Percentiles rank a stretch among this genome's conserved stretches.
Conservation (phyloP, 2,797 vertebrate species). For the Cheirogaleus major region DNA sequence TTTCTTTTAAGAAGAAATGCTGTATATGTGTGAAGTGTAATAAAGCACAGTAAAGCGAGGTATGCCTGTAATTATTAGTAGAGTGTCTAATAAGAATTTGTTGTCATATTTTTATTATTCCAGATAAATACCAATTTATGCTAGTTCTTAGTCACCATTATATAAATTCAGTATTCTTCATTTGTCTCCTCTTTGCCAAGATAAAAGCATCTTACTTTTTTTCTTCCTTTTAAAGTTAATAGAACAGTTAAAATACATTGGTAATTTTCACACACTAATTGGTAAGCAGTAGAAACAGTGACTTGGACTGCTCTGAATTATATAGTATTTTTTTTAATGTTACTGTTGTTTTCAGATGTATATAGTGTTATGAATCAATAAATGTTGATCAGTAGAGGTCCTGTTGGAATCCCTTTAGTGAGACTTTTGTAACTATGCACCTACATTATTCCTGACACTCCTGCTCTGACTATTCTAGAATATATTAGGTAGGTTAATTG, state of each 20-base stretch:
- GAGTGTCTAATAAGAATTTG: conserved; percentile 31
- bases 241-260: conserved; percentile 47
- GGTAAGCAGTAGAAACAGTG: not conserved
- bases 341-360: conserved; percentile 11
- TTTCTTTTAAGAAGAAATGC: not conserved
- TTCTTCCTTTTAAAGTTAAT: conserved; percentile 57
- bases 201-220: conserved; percentile 18
- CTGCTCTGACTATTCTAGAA: not conserved
- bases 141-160: conserved; percentile 24
- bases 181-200: conserved; percentile 45
- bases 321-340: conserved; percentile 21
- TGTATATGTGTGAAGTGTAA: not conserved
- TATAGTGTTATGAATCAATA: not conserved
- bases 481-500: not conserved
- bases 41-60: not conserved
- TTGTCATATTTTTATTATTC: conserved; percentile 50
- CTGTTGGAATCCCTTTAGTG: not conserved
- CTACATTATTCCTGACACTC: not conserved
- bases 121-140: conserved; percentile 38
- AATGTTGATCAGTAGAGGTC: not conserved
- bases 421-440: not conserved
- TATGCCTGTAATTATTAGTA: not conserved
- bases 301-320: conserved; percentile 16
- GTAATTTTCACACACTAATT: conserved; percentile 24
- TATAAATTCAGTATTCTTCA: conserved; percentile 40